Percentiles rank a stretch among this genome's conserved stretches.
phyloP scores from a whole-genome alignment of 1,140 invertebrate species.

The Aphaenogaster ashmeadi region DNA sequence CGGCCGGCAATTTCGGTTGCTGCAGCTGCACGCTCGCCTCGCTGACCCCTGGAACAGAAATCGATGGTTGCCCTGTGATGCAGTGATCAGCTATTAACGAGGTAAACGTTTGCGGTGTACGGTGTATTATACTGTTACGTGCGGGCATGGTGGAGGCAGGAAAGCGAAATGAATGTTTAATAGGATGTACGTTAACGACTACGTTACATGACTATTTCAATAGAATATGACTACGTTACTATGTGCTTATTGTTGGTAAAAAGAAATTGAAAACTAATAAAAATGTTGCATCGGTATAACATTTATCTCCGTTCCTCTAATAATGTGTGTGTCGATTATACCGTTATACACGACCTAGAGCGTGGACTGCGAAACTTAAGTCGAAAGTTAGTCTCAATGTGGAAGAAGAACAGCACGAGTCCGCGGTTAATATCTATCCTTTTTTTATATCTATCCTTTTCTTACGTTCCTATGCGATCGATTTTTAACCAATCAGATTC shows the following conservation, averaged over 20 bases:
- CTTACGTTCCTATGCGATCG: too few relatives aligned
- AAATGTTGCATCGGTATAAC: background rate
- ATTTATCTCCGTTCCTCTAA: background rate
- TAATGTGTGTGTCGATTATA: background rate
- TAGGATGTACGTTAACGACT: background rate
- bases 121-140: background rate
- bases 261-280: too few relatives aligned
- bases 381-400: too few relatives aligned
- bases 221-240: background rate
- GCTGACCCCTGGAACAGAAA: conserved; percentile 90
- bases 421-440: too few relatives aligned
- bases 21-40: conserved; percentile 90
- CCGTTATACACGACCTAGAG: too few relatives aligned
- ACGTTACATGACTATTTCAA: too few relatives aligned
- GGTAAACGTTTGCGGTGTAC: background rate
- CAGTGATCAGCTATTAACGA: conserved; percentile 11
- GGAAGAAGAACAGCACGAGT: too few relatives aligned
- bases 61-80: background rate
- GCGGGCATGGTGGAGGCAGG: background rate
- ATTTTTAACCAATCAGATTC: too few relatives aligned
- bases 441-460: too few relatives aligned
- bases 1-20: conserved; percentile 88
- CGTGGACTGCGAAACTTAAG: too few relatives aligned
- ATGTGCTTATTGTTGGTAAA: background rate
- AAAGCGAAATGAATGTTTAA: background rate